These are phyloP conservation scores for Amphipyra berbera DNA, from an alignment of 2,888 invertebrate species.

Conservation along the genomic window DNA sequence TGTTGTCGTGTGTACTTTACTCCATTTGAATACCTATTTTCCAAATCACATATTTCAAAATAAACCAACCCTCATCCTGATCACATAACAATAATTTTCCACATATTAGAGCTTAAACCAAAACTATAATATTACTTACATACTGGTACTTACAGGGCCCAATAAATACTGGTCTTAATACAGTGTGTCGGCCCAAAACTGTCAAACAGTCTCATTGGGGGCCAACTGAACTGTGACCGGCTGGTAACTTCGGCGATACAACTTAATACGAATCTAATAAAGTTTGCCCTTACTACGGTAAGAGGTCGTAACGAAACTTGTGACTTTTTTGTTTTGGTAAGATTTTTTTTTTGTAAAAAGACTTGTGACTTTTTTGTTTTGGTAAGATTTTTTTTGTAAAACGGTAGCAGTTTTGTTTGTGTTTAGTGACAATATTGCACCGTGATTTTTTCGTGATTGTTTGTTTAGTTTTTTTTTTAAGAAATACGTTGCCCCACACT, in stretches of 20 bases:
- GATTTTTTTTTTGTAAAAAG: too few species aligned
- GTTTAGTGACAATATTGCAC: too few species aligned
- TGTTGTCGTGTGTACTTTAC: too few species aligned
- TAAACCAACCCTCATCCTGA: constrained; percentile 3
- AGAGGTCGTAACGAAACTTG: constrained; percentile 12
- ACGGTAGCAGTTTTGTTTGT: too few species aligned
- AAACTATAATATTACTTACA: constrained; percentile 38
- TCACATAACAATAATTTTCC: constrained; percentile 45
- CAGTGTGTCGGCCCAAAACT: constrained; percentile 64
- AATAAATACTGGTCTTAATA: constrained; percentile 57
- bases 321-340: constrained; percentile 11
- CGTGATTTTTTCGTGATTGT: too few species aligned
- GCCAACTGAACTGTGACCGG: constrained; percentile 56
- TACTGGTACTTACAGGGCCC: constrained; percentile 34
- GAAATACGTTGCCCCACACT: too few species aligned
- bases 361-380: constrained; percentile 15
- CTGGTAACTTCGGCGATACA: constrained; percentile 56
- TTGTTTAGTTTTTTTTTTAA: too few species aligned
- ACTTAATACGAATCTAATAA: constrained; percentile 80
- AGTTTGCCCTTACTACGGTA: constrained; percentile 52
- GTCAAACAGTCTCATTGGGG: constrained; percentile 69
- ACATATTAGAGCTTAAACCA: constrained; percentile 33
- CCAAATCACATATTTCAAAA: not conserved
- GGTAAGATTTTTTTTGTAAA: constrained; percentile 4
- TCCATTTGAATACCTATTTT: too few species aligned